Base-by-base conservation (phyloP, 2,888 invertebrate genomes). In the Amiota minor region DNA sequence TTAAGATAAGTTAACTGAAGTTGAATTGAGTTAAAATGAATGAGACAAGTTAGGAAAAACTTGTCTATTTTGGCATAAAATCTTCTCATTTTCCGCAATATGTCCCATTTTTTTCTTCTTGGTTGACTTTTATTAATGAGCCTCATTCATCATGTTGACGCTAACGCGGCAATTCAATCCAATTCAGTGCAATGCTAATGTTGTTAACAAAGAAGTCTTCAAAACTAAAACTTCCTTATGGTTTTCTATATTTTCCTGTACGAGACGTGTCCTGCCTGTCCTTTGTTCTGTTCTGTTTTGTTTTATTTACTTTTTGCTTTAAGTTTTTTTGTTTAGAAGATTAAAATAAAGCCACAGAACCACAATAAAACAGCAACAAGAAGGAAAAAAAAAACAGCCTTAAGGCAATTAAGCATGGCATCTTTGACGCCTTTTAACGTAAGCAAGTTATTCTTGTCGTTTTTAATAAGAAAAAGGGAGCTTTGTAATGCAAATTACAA, bases 121-220 rank as follows among this genome's bases (percentile, higher is more conserved):
- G 2, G 16, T 20, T 65, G 49, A 49, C 65, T 65, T n/a, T 49
- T 49, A 65, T 65, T 49, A 65, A 65, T 65, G 65, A 49, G 16
- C n/a, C 18, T 65, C 65, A 65, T 65, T 65, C 49, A 65, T 65
- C 65, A 65, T 65, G 16, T 16, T 46, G 53, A 53, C 53, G 49
- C 65, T 6, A 18, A 12, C 59, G 20, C 12, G 20, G 59, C 20
- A 20, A 9, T 53, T 53, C 35, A 35, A 35, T 35, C 6, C 35
- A 35, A 35, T 35, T 8, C 35, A 35, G 35, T 35, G 6, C 35
- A 35, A n/a, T 53, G 12, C 53, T 53, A n/a, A n/a, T 53, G 12
- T 53, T 53, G 12, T 53, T 53, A n/a, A 12, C 6, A 53, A 53
- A n/a, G 12, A 53, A 53, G n/a, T n/a, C 53, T 9, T 53, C 12